phyloP scores from a whole-genome alignment of 1,140 invertebrate genomes.

The Macrobrachium nipponense region DNA sequence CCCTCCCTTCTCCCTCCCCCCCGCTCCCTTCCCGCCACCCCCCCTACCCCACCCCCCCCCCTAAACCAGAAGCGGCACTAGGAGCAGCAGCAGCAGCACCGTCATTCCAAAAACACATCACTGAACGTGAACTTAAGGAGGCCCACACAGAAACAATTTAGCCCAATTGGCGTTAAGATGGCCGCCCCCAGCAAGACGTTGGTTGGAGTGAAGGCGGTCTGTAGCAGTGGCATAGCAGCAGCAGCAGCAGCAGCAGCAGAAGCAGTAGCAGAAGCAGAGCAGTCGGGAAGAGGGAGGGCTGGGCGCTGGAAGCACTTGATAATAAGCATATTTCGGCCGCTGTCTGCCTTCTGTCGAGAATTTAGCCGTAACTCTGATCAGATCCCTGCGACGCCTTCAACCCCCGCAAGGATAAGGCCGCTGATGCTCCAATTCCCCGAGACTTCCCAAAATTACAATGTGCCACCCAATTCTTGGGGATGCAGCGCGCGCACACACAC shows the following conservation, averaged over 20 bases:
- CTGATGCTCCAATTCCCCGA: slow-evolving; percentile 57
- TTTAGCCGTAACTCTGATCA: slow-evolving; percentile 61
- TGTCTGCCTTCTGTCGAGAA: slow-evolving; percentile 60
- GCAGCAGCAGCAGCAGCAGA: slow-evolving; percentile 16
- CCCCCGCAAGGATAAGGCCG: slow-evolving; percentile 55
- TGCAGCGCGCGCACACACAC: slow-evolving; percentile 28
- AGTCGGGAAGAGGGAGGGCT: slow-evolving; percentile 29
- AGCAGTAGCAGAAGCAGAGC: slow-evolving; percentile 1
- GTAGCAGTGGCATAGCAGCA: neutral
- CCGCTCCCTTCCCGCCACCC: neutral
- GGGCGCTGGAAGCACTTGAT: slow-evolving; percentile 52
- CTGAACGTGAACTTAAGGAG: neutral
- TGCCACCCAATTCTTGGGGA: slow-evolving; percentile 57
- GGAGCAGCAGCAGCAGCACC: neutral
- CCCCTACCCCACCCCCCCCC: neutral
- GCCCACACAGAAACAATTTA: no score
- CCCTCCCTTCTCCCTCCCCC: neutral
- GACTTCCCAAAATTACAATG: slow-evolving; percentile 61
- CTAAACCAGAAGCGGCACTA: neutral
- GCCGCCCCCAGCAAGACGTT: no score
- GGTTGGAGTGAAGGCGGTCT: no score
- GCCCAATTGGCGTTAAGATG: no score
- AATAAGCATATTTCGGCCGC: slow-evolving; percentile 60
- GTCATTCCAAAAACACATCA: slow-evolving; percentile 22
- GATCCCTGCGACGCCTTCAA: slow-evolving; percentile 55